A percentile compares a stretch with the other conserved stretches of the same genome.
Evolutionary conservation across 2,888 invertebrate species (phyloP).

Genomic region (Orchesellides sinensis): DNA sequence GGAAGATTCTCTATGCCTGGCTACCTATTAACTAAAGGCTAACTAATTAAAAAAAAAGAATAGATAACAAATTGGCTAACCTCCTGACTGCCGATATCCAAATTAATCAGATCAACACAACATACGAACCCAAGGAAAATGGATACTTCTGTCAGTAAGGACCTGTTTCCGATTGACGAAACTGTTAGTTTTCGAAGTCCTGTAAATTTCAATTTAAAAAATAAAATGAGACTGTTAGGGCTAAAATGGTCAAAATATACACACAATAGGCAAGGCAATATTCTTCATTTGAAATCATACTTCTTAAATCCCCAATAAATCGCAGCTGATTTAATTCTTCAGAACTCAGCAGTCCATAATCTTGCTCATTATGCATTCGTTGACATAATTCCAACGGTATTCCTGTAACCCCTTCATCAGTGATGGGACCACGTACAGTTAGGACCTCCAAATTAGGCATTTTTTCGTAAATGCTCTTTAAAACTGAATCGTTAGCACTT

Average conservation of each 20-base stretch:
- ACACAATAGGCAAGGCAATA: too few relatives aligned
- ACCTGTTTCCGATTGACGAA: constrained; percentile 12
- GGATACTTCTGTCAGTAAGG: constrained; percentile 49
- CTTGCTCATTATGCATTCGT: constrained; percentile 54
- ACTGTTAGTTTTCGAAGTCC: constrained; percentile 44
- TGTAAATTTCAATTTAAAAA: too few relatives aligned
- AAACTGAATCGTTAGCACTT: constrained; percentile 50
- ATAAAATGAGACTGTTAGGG: too few relatives aligned
- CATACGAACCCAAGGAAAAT: constrained; percentile 58
- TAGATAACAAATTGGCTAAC: constrained; percentile 11
- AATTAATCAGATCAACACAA: constrained; percentile 36
- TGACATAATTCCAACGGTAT: constrained; percentile 46
- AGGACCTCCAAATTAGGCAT: constrained; percentile 34
- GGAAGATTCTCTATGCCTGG: too few relatives aligned
- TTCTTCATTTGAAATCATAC: constrained; percentile 2
- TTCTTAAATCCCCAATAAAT: constrained; percentile 51
- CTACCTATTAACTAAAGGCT: neutral
- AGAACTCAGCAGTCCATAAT: constrained; percentile 40
- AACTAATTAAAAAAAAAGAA: neutral
- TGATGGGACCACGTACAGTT: constrained; percentile 52
- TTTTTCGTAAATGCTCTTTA: constrained; percentile 51
- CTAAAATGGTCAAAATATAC: too few relatives aligned
- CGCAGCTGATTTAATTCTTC: constrained; percentile 32
- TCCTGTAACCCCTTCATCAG: constrained; percentile 58
- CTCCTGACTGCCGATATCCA: constrained; percentile 34